Evolutionary conservation across 2,888 invertebrate genomes (phyloP).

Genomic region (Drosophila subquinaria): DNA sequence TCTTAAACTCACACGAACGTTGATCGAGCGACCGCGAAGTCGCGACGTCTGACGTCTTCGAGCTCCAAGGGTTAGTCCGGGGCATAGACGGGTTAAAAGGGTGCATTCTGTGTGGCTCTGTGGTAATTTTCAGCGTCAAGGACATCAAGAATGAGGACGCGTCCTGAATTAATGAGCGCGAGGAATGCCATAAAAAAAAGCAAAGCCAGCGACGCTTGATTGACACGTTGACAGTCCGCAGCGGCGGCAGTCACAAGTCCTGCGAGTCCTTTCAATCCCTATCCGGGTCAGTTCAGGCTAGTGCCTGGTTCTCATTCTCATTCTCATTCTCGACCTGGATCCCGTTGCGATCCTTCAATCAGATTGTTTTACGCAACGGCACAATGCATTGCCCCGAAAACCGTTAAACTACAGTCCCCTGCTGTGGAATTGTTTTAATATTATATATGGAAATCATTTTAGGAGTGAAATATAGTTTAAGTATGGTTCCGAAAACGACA

Average conservation of each 20-base stretch:
- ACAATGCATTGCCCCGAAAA: slow-evolving; percentile 24
- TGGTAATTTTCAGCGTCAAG: slow-evolving; percentile 54
- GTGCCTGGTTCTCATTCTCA: slow-evolving; percentile 16
- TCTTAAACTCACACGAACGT: slow-evolving; percentile 3
- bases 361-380: slow-evolving; percentile 51
- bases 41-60: slow-evolving; percentile 40
- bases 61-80: slow-evolving; percentile 43
- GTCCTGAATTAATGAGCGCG: slow-evolving; percentile 65
- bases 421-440: slow-evolving; percentile 65
- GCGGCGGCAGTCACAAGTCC: slow-evolving; percentile 26
- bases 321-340: slow-evolving; percentile 51
- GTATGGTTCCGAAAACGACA: slow-evolving; percentile 5
- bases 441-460: slow-evolving; percentile 32
- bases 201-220: slow-evolving; percentile 67
- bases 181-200: slow-evolving; percentile 27
- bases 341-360: slow-evolving; percentile 80
- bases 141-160: slow-evolving; percentile 61
- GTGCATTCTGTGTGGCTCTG: slow-evolving; percentile 46
- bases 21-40: slow-evolving; percentile 38
- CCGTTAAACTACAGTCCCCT: slow-evolving; percentile 36
- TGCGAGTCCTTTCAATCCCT: slow-evolving; percentile 25
- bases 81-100: slow-evolving; percentile 33
- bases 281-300: slow-evolving; percentile 44
- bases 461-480: slow-evolving; percentile 13
- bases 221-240: slow-evolving; percentile 83